A percentile compares a stretch with the other conserved stretches of the same genome.
Evolutionary conservation across 2,797 vertebrate genomes (phyloP).

Genomic region (Orestias chungarensis): DNA sequence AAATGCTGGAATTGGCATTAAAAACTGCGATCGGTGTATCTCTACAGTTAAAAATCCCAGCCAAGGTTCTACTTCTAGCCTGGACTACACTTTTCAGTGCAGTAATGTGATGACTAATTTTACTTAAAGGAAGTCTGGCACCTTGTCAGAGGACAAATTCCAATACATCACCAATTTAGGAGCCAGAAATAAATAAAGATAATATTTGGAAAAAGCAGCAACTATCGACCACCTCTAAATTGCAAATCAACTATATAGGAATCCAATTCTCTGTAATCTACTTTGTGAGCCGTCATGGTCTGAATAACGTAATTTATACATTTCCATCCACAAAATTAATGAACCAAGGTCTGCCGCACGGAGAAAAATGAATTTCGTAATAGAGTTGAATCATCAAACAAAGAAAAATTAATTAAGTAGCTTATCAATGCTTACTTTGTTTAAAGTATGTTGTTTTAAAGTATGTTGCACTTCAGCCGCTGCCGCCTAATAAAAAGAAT

Average conservation of each 20-base stretch:
- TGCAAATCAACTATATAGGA: conserved; percentile 74
- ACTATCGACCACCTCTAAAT: conserved; percentile 69
- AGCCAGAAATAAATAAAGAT: conserved; percentile 46
- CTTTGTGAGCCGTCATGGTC: conserved; percentile 74
- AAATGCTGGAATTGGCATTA: background rate
- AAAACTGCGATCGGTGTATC: background rate
- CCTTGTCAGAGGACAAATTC: conserved; percentile 36
- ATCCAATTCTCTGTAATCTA: conserved; percentile 79
- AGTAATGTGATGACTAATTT: background rate
- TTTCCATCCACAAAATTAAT: conserved; percentile 76
- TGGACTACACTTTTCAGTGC: conserved; percentile 52
- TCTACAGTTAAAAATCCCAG: conserved; percentile 8
- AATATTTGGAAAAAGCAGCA: conserved; percentile 39
- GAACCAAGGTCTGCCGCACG: conserved; percentile 50
- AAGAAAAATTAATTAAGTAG: conserved; percentile 80
- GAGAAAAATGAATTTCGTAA: conserved; percentile 68
- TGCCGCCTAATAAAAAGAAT: conserved; percentile 51
- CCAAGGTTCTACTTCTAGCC: conserved; percentile 39
- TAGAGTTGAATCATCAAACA: conserved; percentile 80
- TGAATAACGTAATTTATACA: conserved; percentile 80
- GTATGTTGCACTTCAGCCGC: conserved; percentile 53
- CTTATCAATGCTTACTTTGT: conserved; percentile 77
- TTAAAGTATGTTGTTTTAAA: conserved; percentile 72
- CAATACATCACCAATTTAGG: conserved; percentile 43
- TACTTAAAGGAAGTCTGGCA: conserved; percentile 23